Evolutionary conservation across 2,888 invertebrate species (phyloP).

Genomic region (Choristoneura rosaceana): DNA sequence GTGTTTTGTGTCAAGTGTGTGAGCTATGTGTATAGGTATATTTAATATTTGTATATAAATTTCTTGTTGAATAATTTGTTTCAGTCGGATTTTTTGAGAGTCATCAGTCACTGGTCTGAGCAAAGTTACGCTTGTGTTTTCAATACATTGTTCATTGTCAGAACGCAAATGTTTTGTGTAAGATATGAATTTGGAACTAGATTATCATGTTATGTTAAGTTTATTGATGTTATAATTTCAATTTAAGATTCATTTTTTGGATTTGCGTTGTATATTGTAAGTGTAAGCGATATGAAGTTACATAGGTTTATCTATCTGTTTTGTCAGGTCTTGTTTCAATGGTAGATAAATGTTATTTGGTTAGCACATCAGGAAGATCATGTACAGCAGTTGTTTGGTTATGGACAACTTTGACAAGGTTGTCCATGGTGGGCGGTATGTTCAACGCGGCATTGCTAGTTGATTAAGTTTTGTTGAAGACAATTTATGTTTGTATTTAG

Average conservation of each 20-base stretch:
- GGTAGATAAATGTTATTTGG: no score
- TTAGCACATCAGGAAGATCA: neutral
- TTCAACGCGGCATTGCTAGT: neutral
- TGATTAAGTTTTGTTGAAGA: neutral
- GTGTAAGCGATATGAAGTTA: neutral
- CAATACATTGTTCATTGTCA: neutral
- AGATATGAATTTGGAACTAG: neutral
- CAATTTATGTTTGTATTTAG: no score
- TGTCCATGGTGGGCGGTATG: constrained; percentile 7
- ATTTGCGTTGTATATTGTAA: neutral
- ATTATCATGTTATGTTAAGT: neutral
- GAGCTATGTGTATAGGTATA: neutral
- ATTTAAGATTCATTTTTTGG: neutral
- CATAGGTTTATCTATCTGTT: neutral
- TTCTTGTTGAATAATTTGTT: neutral
- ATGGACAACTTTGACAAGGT: neutral
- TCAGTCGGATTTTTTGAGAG: neutral
- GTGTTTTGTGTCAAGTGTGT: no score
- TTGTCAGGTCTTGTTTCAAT: neutral
- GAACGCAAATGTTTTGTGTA: neutral
- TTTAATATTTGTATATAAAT: neutral
- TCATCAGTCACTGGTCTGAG: neutral
- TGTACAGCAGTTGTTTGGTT: neutral
- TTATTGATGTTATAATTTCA: neutral
- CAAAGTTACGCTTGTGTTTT: neutral